phyloP scores from a whole-genome alignment of 2,888 invertebrate species.

The Epiblema foenella region DNA sequence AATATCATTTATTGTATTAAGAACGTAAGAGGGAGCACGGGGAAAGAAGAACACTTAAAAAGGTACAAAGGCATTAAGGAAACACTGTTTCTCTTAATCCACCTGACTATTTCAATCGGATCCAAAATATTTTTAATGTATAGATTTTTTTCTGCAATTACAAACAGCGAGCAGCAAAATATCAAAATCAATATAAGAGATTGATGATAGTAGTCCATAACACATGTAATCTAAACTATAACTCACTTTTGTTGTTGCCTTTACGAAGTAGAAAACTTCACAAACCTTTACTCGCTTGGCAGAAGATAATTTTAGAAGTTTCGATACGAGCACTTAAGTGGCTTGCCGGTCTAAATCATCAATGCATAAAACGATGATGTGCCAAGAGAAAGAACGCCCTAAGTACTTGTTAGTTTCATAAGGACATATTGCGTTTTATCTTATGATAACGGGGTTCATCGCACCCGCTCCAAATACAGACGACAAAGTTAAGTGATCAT shows the following conservation, averaged over 20 bases:
- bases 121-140: neutral
- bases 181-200: too few species aligned
- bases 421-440: neutral
- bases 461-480: constrained; percentile 61
- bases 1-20: too few species aligned
- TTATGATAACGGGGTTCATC: constrained; percentile 55
- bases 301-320: constrained; percentile 6
- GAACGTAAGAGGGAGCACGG: too few species aligned
- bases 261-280: neutral
- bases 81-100: too few species aligned
- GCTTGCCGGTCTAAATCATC: constrained; percentile 8
- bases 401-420: neutral
- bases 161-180: neutral
- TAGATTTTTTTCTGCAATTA: neutral
- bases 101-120: too few species aligned
- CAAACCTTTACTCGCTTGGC: neutral
- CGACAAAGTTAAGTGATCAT: neutral
- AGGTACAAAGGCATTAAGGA: too few species aligned
- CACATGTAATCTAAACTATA: too few species aligned
- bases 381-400: neutral
- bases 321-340: neutral
- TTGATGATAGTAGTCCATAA: too few species aligned
- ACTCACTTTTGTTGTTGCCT: neutral
- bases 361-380: constrained; percentile 6
- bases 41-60: too few species aligned